Percentiles rank a stretch among this genome's conserved stretches.
Evolutionary conservation across 2,113 vertebrate species (phyloP).

Genomic region (Coturnix japonica): DNA sequence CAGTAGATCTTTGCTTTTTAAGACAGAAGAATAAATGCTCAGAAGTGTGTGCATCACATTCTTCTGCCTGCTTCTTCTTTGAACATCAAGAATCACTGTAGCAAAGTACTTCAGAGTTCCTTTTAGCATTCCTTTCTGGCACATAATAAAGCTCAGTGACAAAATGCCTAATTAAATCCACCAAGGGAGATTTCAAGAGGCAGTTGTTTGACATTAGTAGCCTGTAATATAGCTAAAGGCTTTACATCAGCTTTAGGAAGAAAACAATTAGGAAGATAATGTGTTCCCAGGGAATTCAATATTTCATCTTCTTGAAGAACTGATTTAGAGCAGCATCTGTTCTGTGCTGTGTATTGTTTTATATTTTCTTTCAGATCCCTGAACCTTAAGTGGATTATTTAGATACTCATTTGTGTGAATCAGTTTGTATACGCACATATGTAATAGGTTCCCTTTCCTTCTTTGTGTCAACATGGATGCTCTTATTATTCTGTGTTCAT

Average conservation of each 20-base stretch:
- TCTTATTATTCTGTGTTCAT: rapidly evolving
- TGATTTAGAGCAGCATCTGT: slow-evolving; percentile 10
- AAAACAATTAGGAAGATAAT: background rate
- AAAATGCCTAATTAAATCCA: background rate
- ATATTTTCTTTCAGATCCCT: background rate
- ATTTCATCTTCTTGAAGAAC: background rate
- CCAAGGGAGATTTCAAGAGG: background rate
- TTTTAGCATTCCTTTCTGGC: background rate
- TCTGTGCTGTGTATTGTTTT: background rate
- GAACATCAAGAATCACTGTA: background rate
- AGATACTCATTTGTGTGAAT: background rate
- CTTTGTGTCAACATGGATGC: background rate
- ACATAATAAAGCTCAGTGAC: background rate
- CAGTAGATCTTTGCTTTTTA: background rate
- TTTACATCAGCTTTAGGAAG: background rate
- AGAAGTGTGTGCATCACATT: background rate
- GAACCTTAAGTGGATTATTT: background rate
- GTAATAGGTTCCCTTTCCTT: background rate
- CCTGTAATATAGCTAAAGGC: background rate
- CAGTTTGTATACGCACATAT: background rate
- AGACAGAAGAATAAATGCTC: background rate
- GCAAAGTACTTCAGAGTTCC: background rate
- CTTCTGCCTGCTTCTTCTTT: background rate
- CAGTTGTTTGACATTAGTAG: background rate
- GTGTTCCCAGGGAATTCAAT: background rate